phyloP scores from a whole-genome alignment of 1,140 invertebrate genomes.

The Anoplophora glabripennis region DNA sequence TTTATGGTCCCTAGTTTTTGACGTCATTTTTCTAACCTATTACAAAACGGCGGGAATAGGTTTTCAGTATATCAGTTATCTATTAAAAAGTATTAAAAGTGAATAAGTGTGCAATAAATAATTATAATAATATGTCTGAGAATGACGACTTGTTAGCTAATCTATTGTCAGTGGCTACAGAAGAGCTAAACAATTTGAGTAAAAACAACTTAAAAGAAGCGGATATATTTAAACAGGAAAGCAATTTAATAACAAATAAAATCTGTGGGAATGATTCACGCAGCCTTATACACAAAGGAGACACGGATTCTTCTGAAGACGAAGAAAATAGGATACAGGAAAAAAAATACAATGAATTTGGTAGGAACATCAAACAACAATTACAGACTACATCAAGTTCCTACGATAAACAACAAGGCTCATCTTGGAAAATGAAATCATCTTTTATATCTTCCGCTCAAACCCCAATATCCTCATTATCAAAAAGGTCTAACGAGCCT shows the following conservation, averaged over 20 bases:
- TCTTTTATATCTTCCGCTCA: not conserved
- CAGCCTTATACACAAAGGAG: constrained; percentile 56
- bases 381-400: constrained; percentile 28
- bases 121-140: constrained; percentile 26
- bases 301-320: constrained; percentile 75
- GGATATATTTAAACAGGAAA: constrained; percentile 29
- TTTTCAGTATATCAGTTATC: not conserved
- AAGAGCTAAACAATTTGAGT: constrained; percentile 23
- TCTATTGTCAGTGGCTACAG: constrained; percentile 27
- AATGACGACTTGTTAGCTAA: constrained; percentile 24
- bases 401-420: constrained; percentile 25
- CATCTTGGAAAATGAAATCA: constrained; percentile 27
- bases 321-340: constrained; percentile 73
- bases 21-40: not conserved
- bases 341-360: constrained; percentile 67
- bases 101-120: too few relatives aligned
- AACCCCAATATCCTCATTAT: not conserved
- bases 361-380: constrained; percentile 59
- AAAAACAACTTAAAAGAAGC: constrained; percentile 27
- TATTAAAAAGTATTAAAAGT: too few relatives aligned
- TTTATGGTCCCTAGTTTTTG: too few relatives aligned
- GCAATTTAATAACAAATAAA: constrained; percentile 2
- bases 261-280: too few relatives aligned
- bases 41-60: not conserved
- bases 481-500: not conserved